These are phyloP conservation scores for Propithecus deckenii DNA, from an alignment of 2,797 vertebrate species.

Conservation along the genomic window DNA sequence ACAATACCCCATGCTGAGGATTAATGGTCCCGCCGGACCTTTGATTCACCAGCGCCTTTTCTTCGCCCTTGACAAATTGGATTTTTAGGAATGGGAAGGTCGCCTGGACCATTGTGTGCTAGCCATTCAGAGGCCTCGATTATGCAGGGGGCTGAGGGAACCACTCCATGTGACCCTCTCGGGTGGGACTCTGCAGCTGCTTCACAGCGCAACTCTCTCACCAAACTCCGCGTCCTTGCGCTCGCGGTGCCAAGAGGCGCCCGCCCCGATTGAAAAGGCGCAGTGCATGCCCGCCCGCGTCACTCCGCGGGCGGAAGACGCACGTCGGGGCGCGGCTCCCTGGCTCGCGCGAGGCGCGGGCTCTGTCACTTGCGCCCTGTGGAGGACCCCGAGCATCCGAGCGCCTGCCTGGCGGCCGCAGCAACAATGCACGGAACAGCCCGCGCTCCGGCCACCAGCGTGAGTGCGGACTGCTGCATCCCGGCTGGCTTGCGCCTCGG, in stretches of 20 bases:
- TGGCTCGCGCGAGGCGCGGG: conserved; percentile 56
- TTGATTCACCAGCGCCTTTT: conserved; percentile 98
- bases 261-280: conserved; percentile 95
- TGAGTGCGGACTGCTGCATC: conserved; percentile 95
- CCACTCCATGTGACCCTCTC: conserved; percentile 99
- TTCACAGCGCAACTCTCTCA: conserved; percentile 96
- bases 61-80: conserved; percentile 99
- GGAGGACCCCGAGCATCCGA: conserved; percentile 88
- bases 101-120: conserved; percentile 97
- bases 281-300: conserved; percentile 89
- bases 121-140: conserved; percentile 97
- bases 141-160: conserved; percentile 97
- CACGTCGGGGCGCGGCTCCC: conserved; percentile 89
- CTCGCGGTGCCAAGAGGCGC: conserved; percentile 87
- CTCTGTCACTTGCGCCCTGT: conserved; percentile 84
- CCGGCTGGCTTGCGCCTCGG: conserved; percentile 93
- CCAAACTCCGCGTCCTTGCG: conserved; percentile 90
- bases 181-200: conserved; percentile 95
- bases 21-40: conserved; percentile 99
- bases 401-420: conserved; percentile 82
- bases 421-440: conserved; percentile 91
- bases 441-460: conserved; percentile 91
- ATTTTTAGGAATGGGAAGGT: conserved; percentile 99
- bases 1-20: conserved; percentile 99
- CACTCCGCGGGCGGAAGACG: conserved; percentile 94